phyloP scores from a whole-genome alignment of 2,113 vertebrate genomes.

The Callocephalon fimbriatum region DNA sequence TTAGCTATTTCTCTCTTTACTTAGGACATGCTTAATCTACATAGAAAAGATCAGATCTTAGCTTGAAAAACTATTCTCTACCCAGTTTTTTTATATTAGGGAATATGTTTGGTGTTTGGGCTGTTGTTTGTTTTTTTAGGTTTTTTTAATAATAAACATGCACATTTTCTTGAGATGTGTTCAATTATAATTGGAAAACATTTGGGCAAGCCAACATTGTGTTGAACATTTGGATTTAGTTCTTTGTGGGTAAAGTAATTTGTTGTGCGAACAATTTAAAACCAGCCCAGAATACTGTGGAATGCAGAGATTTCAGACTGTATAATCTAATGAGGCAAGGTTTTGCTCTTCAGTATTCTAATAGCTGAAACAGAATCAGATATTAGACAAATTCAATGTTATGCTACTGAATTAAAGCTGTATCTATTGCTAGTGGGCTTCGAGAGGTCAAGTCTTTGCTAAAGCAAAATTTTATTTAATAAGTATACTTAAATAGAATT shows the following conservation, averaged over 20 bases:
- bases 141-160: background rate
- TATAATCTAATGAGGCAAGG: conserved; percentile 58
- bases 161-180: conserved; percentile 35
- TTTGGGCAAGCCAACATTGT: conserved; percentile 53
- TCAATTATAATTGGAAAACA: conserved; percentile 62
- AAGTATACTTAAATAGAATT: conserved; percentile 6
- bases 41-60: conserved; percentile 23
- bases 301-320: conserved; percentile 68
- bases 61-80: conserved; percentile 8
- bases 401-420: conserved; percentile 56
- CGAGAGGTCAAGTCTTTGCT: conserved; percentile 25
- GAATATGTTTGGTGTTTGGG: background rate
- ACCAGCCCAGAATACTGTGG: conserved; percentile 44
- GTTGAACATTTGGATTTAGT: conserved; percentile 53
- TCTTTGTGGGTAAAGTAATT: conserved; percentile 67
- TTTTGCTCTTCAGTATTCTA: conserved; percentile 62
- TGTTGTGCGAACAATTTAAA: conserved; percentile 66
- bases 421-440: conserved; percentile 45
- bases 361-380: conserved; percentile 67
- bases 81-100: conserved; percentile 32
- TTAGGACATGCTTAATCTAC: conserved; percentile 37
- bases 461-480: conserved; percentile 46
- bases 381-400: conserved; percentile 61
- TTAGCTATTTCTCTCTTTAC: conserved; percentile 28
- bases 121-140: background rate